Evolutionary conservation across 2,113 vertebrate species (phyloP), one percentile per base, ranked within the genome.

Genomic region (Equus przewalskii): DNA sequence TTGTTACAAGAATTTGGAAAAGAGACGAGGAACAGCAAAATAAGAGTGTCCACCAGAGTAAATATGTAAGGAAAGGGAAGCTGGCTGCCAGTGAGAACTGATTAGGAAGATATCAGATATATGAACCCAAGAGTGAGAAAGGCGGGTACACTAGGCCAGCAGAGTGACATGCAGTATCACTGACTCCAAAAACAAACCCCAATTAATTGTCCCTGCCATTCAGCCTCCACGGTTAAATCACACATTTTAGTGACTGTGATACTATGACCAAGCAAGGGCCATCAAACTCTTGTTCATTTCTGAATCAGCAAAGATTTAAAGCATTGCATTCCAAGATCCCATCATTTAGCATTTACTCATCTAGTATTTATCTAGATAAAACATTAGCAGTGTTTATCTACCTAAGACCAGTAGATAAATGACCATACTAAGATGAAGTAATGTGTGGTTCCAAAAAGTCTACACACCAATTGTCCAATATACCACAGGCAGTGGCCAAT

Each of bases 401-500:
- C 49, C 46, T 81, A 67, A 94, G 93, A 88, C 70, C 33, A 75
- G 36, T 80, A 49, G 65, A 46, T 18, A 84, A 92, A 96, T 96
- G 69, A 88, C 30, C 88, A 69, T 18, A 64, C 64, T 44, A 64
- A 58, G 60, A 82, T 95, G 89, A 96, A 54, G 30, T 86, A 96
- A 97, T 90, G n/a, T 41, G 28, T 89, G 93, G 89, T 95, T 97
- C 97, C 93, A 92, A 64, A 94, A 93, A 95, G 80, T 95, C 96
- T 97, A 26, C 70, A 70, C 18, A 54, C 65, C n/a, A 18, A 92
- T 10, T 76, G 64, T 60, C 75, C 41, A 30, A 75, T 12, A 79
- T 14, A 90, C 46, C 28, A 46, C 36, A 46, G 76, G 62, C 81
- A 73, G 85, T 15, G 30, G 28, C 51, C 86, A 62, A 13, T 26